Evolutionary conservation across 2,113 vertebrate genomes (phyloP).

Genomic region (Pygoscelis antarcticus): DNA sequence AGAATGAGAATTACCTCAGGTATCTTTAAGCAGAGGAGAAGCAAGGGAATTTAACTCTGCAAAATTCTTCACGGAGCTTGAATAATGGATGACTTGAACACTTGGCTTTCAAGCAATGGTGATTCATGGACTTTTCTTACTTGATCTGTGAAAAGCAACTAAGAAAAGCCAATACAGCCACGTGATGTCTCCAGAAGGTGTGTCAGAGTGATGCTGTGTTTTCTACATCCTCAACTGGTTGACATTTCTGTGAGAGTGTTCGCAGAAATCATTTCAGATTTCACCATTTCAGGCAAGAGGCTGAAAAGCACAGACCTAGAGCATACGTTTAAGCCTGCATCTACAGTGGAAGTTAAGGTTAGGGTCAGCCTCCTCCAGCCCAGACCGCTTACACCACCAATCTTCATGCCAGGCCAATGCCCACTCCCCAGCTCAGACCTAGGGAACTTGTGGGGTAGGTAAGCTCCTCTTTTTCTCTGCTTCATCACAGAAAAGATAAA

Average conservation of each 20-base stretch:
- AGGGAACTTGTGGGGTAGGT: background rate
- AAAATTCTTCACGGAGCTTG: background rate
- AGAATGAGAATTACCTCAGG: background rate
- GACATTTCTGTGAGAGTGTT: background rate
- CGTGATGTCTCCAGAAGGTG: background rate
- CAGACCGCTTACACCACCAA: background rate
- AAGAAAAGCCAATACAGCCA: background rate
- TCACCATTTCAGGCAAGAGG: background rate
- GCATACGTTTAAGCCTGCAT: background rate
- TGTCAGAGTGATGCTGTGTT: background rate
- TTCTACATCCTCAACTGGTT: background rate
- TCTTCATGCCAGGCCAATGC: background rate
- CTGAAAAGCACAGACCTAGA: background rate
- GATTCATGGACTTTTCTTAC: background rate
- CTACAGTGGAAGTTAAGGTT: background rate
- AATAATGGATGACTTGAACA: background rate
- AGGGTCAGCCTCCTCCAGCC: background rate
- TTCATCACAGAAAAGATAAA: background rate
- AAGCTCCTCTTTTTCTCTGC: background rate
- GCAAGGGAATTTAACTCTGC: background rate
- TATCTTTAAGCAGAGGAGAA: background rate
- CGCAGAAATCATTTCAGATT: background rate
- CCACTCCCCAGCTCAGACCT: background rate
- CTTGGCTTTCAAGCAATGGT: background rate
- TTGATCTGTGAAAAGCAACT: background rate